A percentile compares a stretch with the other conserved stretches of the same genome.
Conservation (phyloP, 1,140 invertebrate genomes). For the Cherax quadricarinatus region DNA sequence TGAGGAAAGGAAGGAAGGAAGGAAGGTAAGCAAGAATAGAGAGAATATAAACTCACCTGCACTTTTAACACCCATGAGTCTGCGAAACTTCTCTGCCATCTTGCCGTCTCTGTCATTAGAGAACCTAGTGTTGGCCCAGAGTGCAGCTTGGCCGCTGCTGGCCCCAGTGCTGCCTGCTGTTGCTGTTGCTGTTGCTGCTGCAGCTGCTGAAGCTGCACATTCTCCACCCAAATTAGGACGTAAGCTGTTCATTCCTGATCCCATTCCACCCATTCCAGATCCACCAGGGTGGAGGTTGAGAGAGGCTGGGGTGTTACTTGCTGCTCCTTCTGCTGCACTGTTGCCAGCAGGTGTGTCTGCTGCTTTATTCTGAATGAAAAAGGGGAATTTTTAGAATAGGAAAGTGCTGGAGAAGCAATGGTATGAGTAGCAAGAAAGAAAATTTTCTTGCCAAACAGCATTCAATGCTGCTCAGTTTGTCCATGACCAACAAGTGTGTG, state of each 20-base stretch:
- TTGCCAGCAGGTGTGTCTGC: not conserved
- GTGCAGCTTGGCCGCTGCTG: slow-evolving; percentile 45
- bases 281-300: not conserved
- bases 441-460: too few relatives aligned
- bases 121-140: slow-evolving; percentile 74
- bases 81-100: slow-evolving; percentile 78
- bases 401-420: too few relatives aligned
- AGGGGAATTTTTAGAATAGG: not conserved
- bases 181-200: not conserved
- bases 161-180: not conserved
- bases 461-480: too few relatives aligned
- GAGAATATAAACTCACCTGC: slow-evolving; percentile 54
- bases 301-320: not conserved
- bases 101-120: slow-evolving; percentile 77
- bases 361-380: slow-evolving; percentile 29
- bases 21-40: too few relatives aligned
- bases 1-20: too few relatives aligned
- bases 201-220: not conserved
- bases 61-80: slow-evolving; percentile 79
- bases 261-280: slow-evolving; percentile 1
- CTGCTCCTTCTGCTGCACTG: not conserved
- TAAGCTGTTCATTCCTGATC: not conserved
- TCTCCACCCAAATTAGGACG: not conserved
- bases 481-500: too few relatives aligned
- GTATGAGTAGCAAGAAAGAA: too few relatives aligned